phyloP scores from a whole-genome alignment of 2,113 vertebrate genomes.

The Rhinogobius similis region DNA sequence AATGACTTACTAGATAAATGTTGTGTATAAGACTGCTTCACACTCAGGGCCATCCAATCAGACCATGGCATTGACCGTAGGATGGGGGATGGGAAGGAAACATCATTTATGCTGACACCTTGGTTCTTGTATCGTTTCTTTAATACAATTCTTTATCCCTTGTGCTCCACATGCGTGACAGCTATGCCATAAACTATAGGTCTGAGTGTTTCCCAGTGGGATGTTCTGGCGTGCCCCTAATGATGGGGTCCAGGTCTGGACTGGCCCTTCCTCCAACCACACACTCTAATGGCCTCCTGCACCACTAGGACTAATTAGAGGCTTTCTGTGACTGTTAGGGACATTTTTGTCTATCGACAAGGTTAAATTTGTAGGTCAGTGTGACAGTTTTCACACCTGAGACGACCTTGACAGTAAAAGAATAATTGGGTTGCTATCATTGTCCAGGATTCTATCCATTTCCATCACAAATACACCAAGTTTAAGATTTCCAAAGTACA shows the following conservation, averaged over 20 bases:
- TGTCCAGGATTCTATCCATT: not conserved
- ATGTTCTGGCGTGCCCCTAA: conserved; percentile 3
- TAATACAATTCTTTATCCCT: conserved; percentile 21
- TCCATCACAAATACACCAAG: not conserved
- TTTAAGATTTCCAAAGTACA: conserved; percentile 3
- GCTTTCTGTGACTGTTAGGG: conserved; percentile 16
- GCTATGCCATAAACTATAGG: not conserved
- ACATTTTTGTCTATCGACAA: conserved; percentile 3
- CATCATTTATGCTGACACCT: conserved; percentile 17
- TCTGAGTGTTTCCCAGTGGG: not conserved
- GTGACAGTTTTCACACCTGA: conserved; percentile 22
- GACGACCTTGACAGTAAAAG: conserved; percentile 14
- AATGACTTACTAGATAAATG: conserved; percentile 20
- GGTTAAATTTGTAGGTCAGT: conserved; percentile 21
- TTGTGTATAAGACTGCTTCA: conserved; percentile 8
- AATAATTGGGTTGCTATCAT: not conserved
- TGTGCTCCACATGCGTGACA: conserved; percentile 1
- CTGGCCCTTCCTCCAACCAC: conserved; percentile 27
- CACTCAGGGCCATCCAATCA: conserved; percentile 14
- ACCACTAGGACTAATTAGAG: conserved; percentile 44
- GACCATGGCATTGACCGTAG: conserved; percentile 13
- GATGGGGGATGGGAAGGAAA: conserved; percentile 17
- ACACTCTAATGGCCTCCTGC: conserved; percentile 35
- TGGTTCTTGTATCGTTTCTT: conserved; percentile 7
- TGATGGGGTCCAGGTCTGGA: conserved; percentile 26